Percentiles rank a stretch among this genome's conserved stretches.
These are phyloP conservation scores for Xestia sexstrigata DNA, from an alignment of 2,888 invertebrate genomes.

Conservation along the genomic window DNA sequence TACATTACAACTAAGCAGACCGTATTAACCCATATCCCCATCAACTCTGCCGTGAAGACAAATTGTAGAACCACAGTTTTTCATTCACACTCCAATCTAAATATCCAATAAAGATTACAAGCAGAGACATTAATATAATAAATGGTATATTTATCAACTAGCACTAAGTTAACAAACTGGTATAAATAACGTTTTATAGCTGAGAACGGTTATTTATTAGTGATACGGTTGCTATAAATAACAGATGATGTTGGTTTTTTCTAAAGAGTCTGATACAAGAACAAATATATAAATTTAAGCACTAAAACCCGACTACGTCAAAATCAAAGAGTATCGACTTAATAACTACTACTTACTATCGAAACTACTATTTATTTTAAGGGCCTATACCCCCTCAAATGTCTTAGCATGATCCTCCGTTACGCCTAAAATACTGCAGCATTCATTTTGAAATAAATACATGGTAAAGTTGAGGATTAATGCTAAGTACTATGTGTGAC, in stretches of 20 bases:
- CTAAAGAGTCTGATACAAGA: not conserved
- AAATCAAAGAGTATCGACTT: no score
- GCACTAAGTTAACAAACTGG: conserved; percentile 26
- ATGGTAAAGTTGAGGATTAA: no score
- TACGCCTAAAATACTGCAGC: no score
- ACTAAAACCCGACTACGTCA: no score
- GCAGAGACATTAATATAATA: conserved; percentile 37
- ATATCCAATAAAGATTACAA: conserved; percentile 44
- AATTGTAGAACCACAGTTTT: not conserved
- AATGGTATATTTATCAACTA: conserved; percentile 52
- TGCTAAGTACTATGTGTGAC: no score
- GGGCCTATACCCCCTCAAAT: no score
- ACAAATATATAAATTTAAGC: no score
- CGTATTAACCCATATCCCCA: conserved; percentile 42
- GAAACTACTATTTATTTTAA: not conserved
- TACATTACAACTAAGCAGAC: conserved; percentile 1
- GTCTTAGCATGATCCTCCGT: no score
- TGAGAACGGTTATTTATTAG: conserved; percentile 40
- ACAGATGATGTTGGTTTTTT: not conserved
- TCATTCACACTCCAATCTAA: conserved; percentile 27
- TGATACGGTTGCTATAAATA: conserved; percentile 13
- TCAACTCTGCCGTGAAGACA: conserved; percentile 18
- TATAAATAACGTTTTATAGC: conserved; percentile 51
- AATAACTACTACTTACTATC: not conserved
- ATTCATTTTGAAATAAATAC: no score